Evolutionary conservation across 2,888 invertebrate genomes (phyloP).

Genomic region (Aphodius granarius): DNA sequence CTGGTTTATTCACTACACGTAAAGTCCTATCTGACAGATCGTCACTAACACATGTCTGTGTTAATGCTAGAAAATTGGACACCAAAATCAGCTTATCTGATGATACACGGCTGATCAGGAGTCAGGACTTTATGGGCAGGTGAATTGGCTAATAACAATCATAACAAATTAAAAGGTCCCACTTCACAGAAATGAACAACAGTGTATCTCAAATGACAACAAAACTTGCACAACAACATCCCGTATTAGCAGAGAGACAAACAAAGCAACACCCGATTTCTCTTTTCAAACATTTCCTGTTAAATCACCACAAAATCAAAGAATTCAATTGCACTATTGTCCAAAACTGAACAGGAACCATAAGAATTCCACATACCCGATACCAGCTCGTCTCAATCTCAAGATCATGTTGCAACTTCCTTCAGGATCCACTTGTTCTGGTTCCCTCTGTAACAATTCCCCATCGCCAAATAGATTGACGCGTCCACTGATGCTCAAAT

Average conservation of each 20-base stretch:
- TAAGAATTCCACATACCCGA: constrained; percentile 64
- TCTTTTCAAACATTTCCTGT: background rate
- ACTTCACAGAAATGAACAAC: background rate
- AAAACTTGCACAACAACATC: background rate
- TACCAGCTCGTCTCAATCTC: constrained; percentile 74
- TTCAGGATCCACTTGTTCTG: constrained; percentile 46
- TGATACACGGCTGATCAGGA: too few species aligned
- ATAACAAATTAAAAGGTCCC: background rate
- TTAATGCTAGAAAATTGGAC: too few species aligned
- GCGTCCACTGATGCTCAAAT: constrained; percentile 76
- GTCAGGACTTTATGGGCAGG: too few species aligned
- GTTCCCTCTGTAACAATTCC: constrained; percentile 55
- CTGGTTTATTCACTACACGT: too few species aligned
- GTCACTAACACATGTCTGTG: too few species aligned
- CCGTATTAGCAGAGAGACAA: background rate
- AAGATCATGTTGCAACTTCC: constrained; percentile 77
- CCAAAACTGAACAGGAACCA: too few species aligned
- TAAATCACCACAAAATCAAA: constrained; percentile 2
- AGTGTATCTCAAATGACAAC: background rate
- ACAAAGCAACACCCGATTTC: background rate
- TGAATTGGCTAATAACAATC: too few species aligned
- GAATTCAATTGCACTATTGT: background rate
- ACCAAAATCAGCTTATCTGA: background rate
- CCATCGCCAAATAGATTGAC: constrained; percentile 62
- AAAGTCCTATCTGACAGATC: too few species aligned